Percentiles rank a stretch among this genome's conserved stretches.
Evolutionary conservation across 2,888 invertebrate species (phyloP).

Genomic region (Mechanitis messenoides): DNA sequence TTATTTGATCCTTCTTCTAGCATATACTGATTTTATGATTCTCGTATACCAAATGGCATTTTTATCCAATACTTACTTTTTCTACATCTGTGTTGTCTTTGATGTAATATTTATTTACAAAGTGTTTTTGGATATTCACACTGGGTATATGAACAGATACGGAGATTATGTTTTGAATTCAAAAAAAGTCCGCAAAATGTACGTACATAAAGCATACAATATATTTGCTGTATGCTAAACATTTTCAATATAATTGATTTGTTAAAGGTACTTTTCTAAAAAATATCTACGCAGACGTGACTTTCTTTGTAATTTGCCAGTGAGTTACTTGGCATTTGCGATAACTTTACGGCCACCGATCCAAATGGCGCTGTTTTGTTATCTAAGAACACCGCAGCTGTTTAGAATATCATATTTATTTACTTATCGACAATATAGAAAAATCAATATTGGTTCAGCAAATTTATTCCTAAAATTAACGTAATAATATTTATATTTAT

Average conservation of each 20-base stretch:
- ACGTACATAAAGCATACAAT: slow-evolving; percentile 32
- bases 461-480: slow-evolving; percentile 64
- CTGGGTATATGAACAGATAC: slow-evolving; percentile 68
- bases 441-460: slow-evolving; percentile 60
- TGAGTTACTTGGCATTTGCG: slow-evolving; percentile 56
- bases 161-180: slow-evolving; percentile 68
- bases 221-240: too few relatives aligned
- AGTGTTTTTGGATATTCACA: slow-evolving; percentile 65
- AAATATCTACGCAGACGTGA: slow-evolving; percentile 56
- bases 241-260: not conserved
- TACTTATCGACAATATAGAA: slow-evolving; percentile 59
- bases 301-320: slow-evolving; percentile 57
- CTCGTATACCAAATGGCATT: slow-evolving; percentile 72
- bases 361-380: slow-evolving; percentile 51
- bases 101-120: slow-evolving; percentile 65
- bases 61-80: slow-evolving; percentile 53
- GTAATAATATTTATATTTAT: slow-evolving; percentile 42
- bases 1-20: slow-evolving; percentile 54
- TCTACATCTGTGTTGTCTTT: slow-evolving; percentile 48
- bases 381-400: slow-evolving; percentile 60
- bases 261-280: slow-evolving; percentile 59
- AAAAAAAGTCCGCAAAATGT: slow-evolving; percentile 63
- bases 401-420: slow-evolving; percentile 64
- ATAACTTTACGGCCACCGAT: slow-evolving; percentile 39
- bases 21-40: slow-evolving; percentile 64